These are phyloP conservation scores for Monoplex corrugatus DNA, from an alignment of 2,888 invertebrate species.

Conservation along the genomic window DNA sequence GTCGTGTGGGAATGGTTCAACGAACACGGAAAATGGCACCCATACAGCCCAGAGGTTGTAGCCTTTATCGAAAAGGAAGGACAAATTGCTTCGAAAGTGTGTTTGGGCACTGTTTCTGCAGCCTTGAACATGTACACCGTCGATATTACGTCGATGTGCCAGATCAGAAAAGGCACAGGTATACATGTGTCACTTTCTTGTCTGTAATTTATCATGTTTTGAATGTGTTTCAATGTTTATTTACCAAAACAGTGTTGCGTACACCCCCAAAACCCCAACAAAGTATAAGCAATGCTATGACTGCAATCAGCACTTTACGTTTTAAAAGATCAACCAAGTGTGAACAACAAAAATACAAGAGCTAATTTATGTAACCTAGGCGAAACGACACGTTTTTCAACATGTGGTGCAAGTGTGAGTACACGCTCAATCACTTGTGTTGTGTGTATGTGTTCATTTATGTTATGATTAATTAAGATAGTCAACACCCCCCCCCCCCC, in stretches of 20 bases:
- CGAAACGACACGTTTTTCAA: neutral
- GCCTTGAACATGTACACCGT: conserved; percentile 67
- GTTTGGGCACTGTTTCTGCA: conserved; percentile 67
- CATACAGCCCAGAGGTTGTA: conserved; percentile 72
- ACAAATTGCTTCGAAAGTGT: conserved; percentile 55
- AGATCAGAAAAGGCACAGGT: conserved; percentile 74
- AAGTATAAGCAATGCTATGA: no score
- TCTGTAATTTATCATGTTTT: no score
- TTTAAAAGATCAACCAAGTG: no score
- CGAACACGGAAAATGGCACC: conserved; percentile 72
- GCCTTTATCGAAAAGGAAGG: conserved; percentile 69
- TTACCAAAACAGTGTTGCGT: no score
- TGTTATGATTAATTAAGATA: no score
- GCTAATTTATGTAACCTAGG: neutral
- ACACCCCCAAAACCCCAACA: no score
- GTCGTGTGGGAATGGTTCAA: conserved; percentile 78
- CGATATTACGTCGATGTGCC: conserved; percentile 68
- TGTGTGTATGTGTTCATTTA: no score
- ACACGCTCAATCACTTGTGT: neutral
- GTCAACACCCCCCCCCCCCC: no score
- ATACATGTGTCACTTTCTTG: no score
- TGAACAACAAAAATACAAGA: no score
- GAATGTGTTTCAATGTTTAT: no score
- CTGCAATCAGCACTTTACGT: no score
- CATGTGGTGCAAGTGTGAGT: neutral